Evolutionary conservation across 2,113 vertebrate species (phyloP).

Genomic region (Machaerirhynchus nigripectus): DNA sequence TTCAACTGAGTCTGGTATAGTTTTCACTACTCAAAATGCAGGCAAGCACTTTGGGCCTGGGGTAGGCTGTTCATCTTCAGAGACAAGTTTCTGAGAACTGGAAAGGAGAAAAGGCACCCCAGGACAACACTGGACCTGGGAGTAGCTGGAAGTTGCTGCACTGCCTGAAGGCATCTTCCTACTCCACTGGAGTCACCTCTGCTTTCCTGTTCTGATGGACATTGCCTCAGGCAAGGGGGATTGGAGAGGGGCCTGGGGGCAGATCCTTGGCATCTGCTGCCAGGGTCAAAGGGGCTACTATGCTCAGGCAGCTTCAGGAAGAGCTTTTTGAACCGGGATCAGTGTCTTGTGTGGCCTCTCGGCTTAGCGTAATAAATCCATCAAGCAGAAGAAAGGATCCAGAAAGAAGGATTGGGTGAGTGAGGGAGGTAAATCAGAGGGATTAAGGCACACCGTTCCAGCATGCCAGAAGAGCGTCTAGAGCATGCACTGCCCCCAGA

Average conservation of each 20-base stretch:
- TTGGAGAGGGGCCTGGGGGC: not conserved
- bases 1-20: not conserved
- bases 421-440: not conserved
- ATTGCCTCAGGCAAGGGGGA: not conserved
- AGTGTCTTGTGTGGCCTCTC: not conserved
- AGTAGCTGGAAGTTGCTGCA: not conserved
- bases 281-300: not conserved
- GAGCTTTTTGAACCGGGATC: not conserved
- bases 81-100: not conserved
- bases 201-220: not conserved
- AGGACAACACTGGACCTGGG: not conserved
- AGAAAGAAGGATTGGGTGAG: not conserved
- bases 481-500: not conserved
- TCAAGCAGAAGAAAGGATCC: not conserved
- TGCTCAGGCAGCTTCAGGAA: not conserved
- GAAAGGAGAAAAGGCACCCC: not conserved
- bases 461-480: not conserved
- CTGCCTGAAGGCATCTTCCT: not conserved
- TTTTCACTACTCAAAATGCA: not conserved
- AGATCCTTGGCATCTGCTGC: not conserved
- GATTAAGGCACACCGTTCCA: not conserved
- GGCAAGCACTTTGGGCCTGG: not conserved
- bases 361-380: not conserved
- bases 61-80: not conserved
- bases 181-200: not conserved